These are phyloP conservation scores for Diloba caeruleocephala DNA, from an alignment of 2,888 invertebrate species.

Conservation along the genomic window DNA sequence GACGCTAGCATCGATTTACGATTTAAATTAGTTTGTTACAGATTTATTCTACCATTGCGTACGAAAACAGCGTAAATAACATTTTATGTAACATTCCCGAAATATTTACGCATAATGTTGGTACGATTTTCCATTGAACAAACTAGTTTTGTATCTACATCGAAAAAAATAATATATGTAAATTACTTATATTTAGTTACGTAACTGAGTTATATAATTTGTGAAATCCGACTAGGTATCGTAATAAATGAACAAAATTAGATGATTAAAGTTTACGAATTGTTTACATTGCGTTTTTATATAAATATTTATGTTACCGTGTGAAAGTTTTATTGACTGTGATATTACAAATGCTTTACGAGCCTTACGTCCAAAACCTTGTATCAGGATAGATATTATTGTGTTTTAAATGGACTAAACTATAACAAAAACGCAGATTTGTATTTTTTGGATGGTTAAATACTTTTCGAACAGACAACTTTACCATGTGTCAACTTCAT, in stretches of 20 bases:
- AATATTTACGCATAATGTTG: constrained; percentile 15
- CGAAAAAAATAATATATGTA: constrained; percentile 24
- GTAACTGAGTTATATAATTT: constrained; percentile 42
- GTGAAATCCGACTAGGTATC: constrained; percentile 22
- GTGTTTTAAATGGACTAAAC: no score
- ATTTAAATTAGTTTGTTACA: constrained; percentile 5
- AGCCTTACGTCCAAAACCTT: no score
- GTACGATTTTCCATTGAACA: constrained; percentile 12
- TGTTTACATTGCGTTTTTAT: constrained; percentile 24
- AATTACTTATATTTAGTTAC: constrained; percentile 32
- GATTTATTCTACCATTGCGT: constrained; percentile 1
- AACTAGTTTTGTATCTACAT: constrained; percentile 27
- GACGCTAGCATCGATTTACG: neutral
- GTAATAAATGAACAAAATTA: constrained; percentile 21
- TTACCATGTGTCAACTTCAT: no score
- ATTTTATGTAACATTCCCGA: constrained; percentile 23
- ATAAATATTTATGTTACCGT: constrained; percentile 24
- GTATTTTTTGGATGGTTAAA: neutral
- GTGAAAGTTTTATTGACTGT: constrained; percentile 33
- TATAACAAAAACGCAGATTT: no score
- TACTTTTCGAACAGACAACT: neutral
- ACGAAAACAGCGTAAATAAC: constrained; percentile 3
- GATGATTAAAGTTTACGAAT: constrained; percentile 23
- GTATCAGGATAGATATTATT: no score
- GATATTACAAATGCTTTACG: neutral